Base-by-base conservation (phyloP, 2,797 vertebrate genomes). In the Molothrus aeneus region DNA sequence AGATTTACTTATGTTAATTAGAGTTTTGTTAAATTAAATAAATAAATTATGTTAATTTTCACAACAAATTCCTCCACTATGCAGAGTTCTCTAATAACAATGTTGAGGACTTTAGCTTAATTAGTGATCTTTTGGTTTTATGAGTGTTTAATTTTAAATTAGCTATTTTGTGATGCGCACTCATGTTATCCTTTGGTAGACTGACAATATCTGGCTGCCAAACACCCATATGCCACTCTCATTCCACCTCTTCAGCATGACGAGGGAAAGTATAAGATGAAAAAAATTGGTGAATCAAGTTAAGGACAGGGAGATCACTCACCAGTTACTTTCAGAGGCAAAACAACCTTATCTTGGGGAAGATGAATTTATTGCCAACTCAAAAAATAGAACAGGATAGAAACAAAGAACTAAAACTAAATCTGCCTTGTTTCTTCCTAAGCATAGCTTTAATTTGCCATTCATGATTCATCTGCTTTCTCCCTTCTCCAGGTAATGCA, bases 401-500 rank as follows among this genome's bases (percentile, higher is more conserved):
- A 79, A 85, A 48, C 6, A 72, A 78, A 63, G 9, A 77, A 29
- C 6, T 54, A 28, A 72, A 81, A 60, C 0, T 5, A 70, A 54
- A 42, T 11, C 21, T 7, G 0, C 8, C 14, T 9, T 9, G 0
- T 56, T 85, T 86, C 31, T 80, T 64, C 25, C 24, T 9, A 34
- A 60, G 9, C 4, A 54, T 28, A 60, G 11, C 5, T 82, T 88
- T 56, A 38, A 7, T 38, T 63, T 88, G 32, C 66, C 3, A 8
- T 60, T 83, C 36, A 45, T 7, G 1, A 17, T 19, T 75, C 7
- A 7, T 65, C 19, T 70, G 11, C 5, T 31, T 78, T 34, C 7
- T 63, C 9, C 9, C 17, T 74, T 1, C 0, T 4, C 6, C 10
- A 4, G 13, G 26, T 25, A 59, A 26, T 4, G 3, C 3, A 54